Evolutionary conservation across 2,888 invertebrate species (phyloP), one percentile per base, ranked within the genome.

Genomic region (Bombylius major): DNA sequence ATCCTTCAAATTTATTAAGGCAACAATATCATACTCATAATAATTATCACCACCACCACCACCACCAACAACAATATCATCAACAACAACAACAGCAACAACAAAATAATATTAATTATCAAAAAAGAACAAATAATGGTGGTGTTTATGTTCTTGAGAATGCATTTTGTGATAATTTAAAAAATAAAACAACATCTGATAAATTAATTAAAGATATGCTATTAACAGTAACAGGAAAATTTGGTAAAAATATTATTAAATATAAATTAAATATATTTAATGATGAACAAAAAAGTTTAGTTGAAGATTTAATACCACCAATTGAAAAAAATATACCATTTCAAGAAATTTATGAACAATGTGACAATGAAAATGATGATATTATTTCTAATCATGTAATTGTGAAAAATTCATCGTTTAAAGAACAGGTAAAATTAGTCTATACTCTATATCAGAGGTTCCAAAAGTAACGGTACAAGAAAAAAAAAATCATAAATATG

Each of bases 201-300:
- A 58, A 57, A 6, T 73, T 70, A 48, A 67, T 73, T n/a, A 73
- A 74, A 57, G 74, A 73, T 56, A 65, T 68, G 1, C 60, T 73
- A n/a, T 64, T 74, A 0, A 74, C 73, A 0, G 73, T 73, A 0
- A 73, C 75, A 0, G 73, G 73, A 0, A 74, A 73, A 58, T 73
- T 73, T 59, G 73, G 73, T 14, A 73, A 72, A 58, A 73, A 73
- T 58, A 74, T 73, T 47, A 74, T 73, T 39, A 73, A 73, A 58
- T 73, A 73, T 58, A 73, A 73, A 61, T 72, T 73, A 53, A 73
- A 74, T 56, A 73, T 73, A 23, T 73, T 73, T 58, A 70, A 69
- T 44, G 73, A 74, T 49, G 73, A 74, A 50, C 73, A 73, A 58
- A 65, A 69, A 57, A 66, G 65, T 54, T 64, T 72, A 1, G 67